Evolutionary conservation across 1,140 invertebrate species (phyloP).

Genomic region (Lucilia sericata): DNA sequence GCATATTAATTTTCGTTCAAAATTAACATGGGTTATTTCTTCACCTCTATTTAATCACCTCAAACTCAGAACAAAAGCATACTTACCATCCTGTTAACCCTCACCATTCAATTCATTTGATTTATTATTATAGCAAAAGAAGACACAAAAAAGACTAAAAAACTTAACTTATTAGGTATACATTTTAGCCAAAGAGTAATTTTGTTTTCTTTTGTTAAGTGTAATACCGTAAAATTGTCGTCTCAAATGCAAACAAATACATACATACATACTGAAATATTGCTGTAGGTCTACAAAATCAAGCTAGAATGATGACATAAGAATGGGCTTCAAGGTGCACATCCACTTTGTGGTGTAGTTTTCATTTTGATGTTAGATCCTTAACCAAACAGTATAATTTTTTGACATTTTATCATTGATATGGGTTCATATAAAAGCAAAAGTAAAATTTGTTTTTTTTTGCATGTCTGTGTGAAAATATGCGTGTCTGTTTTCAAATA

Average conservation of each 20-base stretch:
- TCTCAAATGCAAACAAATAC: not conserved
- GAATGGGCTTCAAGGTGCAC: not conserved
- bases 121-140: slow-evolving; percentile 23
- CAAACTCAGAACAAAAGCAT: not conserved
- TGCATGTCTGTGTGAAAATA: not conserved
- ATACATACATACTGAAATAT: no score
- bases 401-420: slow-evolving; percentile 39
- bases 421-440: slow-evolving; percentile 26
- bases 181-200: no score
- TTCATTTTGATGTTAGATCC: not conserved
- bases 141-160: not conserved
- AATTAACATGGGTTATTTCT: slow-evolving; percentile 40
- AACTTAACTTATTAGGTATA: not conserved
- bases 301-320: not conserved
- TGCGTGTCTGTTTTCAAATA: slow-evolving; percentile 25
- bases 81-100: not conserved
- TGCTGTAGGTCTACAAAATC: no score
- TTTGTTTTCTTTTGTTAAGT: not conserved
- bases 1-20: slow-evolving; percentile 12
- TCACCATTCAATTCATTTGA: slow-evolving; percentile 9
- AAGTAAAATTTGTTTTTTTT: not conserved
- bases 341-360: not conserved
- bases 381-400: slow-evolving; percentile 20
- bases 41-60: slow-evolving; percentile 37
- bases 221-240: not conserved